Conservation (phyloP, 2,113 vertebrate genomes). For the Sporophila hypoxantha region DNA sequence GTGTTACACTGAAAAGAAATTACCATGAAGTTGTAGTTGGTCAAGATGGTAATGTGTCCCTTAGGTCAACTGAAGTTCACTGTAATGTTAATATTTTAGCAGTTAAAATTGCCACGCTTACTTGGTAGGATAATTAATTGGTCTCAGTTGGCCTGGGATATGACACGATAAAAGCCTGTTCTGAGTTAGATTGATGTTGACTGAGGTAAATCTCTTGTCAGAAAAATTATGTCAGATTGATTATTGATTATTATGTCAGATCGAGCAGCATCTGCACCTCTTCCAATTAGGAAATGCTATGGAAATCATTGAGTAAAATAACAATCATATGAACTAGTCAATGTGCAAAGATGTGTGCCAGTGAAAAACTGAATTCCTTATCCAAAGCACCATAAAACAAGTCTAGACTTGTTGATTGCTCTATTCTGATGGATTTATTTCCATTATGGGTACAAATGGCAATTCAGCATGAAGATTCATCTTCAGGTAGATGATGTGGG, state of each 20-base stretch:
- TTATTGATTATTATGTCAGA: not conserved
- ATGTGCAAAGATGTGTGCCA: not conserved
- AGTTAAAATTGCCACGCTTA: not conserved
- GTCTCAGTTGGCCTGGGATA: not conserved
- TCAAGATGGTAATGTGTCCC: not conserved
- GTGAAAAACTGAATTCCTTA: not conserved
- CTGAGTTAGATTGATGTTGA: not conserved
- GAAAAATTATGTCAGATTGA: not conserved
- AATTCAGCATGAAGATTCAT: not conserved
- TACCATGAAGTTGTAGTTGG: not conserved
- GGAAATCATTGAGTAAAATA: not conserved
- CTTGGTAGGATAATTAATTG: not conserved
- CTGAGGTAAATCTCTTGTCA: not conserved
- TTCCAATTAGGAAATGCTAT: not conserved
- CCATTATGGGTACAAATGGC: not conserved
- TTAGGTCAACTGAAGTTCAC: not conserved
- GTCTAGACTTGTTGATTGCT: not conserved
- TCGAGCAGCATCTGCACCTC: not conserved
- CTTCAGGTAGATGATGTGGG: not conserved
- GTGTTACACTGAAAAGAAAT: not conserved
- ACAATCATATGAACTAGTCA: not conserved
- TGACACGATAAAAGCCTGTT: not conserved
- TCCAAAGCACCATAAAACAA: not conserved
- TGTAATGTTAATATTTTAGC: not conserved
- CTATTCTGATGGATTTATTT: not conserved